Conservation (phyloP, 2,113 vertebrate species). For the Ibidorhyncha struthersii region DNA sequence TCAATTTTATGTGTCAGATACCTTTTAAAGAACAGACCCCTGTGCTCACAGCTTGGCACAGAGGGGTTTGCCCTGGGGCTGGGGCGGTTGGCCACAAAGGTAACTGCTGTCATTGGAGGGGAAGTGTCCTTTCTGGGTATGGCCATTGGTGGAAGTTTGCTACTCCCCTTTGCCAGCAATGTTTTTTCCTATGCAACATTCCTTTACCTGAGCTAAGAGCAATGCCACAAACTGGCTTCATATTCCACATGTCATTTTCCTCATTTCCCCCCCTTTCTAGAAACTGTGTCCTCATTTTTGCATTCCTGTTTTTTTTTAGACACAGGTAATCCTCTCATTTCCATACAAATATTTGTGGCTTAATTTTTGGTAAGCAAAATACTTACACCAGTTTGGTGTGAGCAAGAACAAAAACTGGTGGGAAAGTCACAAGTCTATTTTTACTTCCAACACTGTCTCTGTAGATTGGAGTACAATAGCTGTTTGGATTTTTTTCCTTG, state of each 20-base stretch:
- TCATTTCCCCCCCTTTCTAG: background rate
- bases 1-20: background rate
- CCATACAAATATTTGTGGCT: background rate
- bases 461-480: background rate
- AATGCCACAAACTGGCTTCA: background rate
- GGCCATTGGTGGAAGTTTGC: background rate
- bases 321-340: background rate
- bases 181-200: background rate
- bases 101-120: background rate
- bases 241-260: background rate
- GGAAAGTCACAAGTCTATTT: background rate
- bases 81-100: background rate
- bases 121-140: background rate
- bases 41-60: background rate
- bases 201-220: background rate
- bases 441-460: background rate
- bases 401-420: background rate
- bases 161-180: background rate
- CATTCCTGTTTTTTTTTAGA: background rate
- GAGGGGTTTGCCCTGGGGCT: background rate
- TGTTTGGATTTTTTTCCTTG: accelerated
- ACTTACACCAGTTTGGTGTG: background rate
- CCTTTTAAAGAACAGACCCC: background rate
- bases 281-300: background rate
- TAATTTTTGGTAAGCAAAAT: background rate